Base-by-base conservation (phyloP, 1,140 invertebrate genomes). In the Neodiprion lecontei region DNA sequence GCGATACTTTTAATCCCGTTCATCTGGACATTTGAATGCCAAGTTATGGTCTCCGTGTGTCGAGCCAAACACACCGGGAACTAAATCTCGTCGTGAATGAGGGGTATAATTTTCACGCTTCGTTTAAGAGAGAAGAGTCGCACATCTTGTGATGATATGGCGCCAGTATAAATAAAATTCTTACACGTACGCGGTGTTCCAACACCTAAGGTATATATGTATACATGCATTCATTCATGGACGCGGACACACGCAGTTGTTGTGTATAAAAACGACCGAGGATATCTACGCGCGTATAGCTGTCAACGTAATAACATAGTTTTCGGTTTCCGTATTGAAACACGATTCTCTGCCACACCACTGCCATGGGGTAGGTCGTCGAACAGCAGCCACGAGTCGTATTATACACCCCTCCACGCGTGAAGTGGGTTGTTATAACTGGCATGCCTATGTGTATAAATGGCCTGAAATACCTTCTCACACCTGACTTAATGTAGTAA, bases 281-380 rank as follows among this genome's bases (percentile, higher is more conserved):
- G 11, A 17, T 61, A 17, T 61, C 11, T 61, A 61, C 53, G 53
- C 10, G 10, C 53, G 28, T 61, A 17, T 61, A 61, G 82, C 83
- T 81, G 11, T 81, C 80, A 79, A 77, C 75, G 81, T 86, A 86
- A 87, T 86, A 82, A 86, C 84, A 86, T 82, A 84, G 86, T 87
- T 87, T 87, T 85, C 85, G 86, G 85, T 87, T 87, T 86, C 85
- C 82, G 83, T 84, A 84, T 86, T 87, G 86, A 86, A 87, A 87
- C 82, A 85, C 82, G 86, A 87, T 86, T 86, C 86, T 84, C 80
- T 40, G 80, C 77, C 28, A 5, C 28, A 40, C 28, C 28, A 40
- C 28, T 40, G 28, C 28, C 28, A 40, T 85, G 78, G 84, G 86
- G 82, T 86, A 87, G 84, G 84, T 87, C 85, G 78, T 21, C 49